phyloP scores from a whole-genome alignment of 1,140 invertebrate species.

The Musca vetustissima region DNA sequence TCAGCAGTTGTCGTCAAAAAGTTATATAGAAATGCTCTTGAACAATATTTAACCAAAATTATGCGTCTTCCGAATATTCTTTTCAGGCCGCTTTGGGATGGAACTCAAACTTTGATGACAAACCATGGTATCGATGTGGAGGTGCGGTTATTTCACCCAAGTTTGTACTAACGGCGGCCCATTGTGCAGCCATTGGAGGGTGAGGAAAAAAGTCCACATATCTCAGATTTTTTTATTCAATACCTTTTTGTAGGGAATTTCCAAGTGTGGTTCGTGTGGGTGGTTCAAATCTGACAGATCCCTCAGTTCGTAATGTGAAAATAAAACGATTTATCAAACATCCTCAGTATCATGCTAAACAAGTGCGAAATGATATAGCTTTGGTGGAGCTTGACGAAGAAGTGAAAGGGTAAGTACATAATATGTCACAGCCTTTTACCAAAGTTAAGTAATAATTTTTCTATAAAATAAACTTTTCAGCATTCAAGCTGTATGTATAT shows the following conservation, averaged over 20 bases:
- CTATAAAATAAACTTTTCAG: too few relatives aligned
- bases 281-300: slow-evolving; percentile 42
- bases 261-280: slow-evolving; percentile 43
- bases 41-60: too few relatives aligned
- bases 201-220: slow-evolving; percentile 27
- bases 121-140: slow-evolving; percentile 43
- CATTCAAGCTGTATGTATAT: slow-evolving; percentile 33
- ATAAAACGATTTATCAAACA: slow-evolving; percentile 38
- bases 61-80: slow-evolving; percentile 19
- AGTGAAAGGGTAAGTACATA: slow-evolving; percentile 17
- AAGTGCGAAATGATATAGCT: slow-evolving; percentile 47
- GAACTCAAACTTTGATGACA: slow-evolving; percentile 37
- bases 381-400: slow-evolving; percentile 37
- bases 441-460: too few relatives aligned
- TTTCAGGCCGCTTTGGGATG: slow-evolving; percentile 50
- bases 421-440: too few relatives aligned
- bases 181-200: slow-evolving; percentile 48
- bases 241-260: slow-evolving; percentile 29
- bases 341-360: slow-evolving; percentile 36
- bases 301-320: slow-evolving; percentile 28
- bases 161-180: slow-evolving; percentile 53
- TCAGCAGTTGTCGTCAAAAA: too few relatives aligned
- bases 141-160: slow-evolving; percentile 45
- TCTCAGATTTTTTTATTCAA: background rate
- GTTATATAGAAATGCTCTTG: too few relatives aligned